Conservation (phyloP, 92 coral and sea anemone species). For the Zoanthus sociatus region DNA sequence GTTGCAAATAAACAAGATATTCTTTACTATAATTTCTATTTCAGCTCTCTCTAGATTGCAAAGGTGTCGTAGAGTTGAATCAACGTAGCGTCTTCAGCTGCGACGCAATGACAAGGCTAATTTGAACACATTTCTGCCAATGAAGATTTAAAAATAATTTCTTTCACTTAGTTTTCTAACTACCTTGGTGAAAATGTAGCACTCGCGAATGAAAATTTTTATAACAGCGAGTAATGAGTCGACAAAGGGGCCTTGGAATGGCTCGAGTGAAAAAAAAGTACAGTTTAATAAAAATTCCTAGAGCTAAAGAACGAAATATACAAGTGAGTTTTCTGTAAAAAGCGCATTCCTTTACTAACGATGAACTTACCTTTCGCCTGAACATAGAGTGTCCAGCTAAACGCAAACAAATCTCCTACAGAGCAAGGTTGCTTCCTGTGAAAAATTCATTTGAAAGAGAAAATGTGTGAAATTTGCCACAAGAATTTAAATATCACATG, state of each 20-base stretch:
- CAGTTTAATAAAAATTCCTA: slow-evolving; percentile 3
- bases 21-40: background rate
- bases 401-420: slow-evolving; percentile 89
- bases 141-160: background rate
- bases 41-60: background rate
- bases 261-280: background rate
- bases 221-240: background rate
- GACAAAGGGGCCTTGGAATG: background rate
- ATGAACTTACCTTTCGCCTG: slow-evolving; percentile 91
- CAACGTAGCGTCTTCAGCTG: background rate
- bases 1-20: background rate
- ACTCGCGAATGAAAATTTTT: background rate
- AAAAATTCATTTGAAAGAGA: slow-evolving; percentile 17
- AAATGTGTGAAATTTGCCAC: slow-evolving; percentile 43
- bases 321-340: slow-evolving; percentile 25
- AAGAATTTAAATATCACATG: slow-evolving; percentile 65
- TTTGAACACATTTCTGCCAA: slow-evolving; percentile 39
- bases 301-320: background rate
- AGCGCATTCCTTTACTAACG: background rate
- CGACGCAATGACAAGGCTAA: slow-evolving; percentile 16
- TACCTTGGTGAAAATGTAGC: background rate
- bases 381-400: slow-evolving; percentile 96
- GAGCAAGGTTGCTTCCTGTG: slow-evolving; percentile 93
- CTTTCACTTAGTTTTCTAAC: background rate
- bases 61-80: too few relatives aligned